phyloP scores from a whole-genome alignment of 1,140 invertebrate genomes.

The Pteromalus puparum region DNA sequence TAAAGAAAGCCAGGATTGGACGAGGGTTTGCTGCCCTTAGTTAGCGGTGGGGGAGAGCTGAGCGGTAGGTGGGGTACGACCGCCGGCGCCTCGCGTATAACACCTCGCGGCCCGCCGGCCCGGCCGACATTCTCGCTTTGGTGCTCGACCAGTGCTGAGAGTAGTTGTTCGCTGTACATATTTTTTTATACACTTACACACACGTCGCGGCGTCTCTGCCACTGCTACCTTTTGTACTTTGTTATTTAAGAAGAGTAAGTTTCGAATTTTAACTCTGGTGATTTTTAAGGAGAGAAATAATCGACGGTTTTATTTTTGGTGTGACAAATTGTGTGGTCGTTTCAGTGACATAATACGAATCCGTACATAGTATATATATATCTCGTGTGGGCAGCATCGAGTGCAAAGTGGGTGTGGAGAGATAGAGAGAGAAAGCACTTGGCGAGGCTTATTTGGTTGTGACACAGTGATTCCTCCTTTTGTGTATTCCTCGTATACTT shows the following conservation, averaged over 20 bases:
- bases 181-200: slow-evolving; percentile 26
- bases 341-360: not conserved
- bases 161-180: slow-evolving; percentile 59
- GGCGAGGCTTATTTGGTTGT: slow-evolving; percentile 23
- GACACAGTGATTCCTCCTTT: slow-evolving; percentile 18
- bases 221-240: slow-evolving; percentile 30
- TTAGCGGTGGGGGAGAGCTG: slow-evolving; percentile 65
- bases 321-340: not conserved
- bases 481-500: not conserved
- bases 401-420: slow-evolving; percentile 21
- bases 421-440: slow-evolving; percentile 20
- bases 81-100: slow-evolving; percentile 69
- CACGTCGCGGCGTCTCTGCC: slow-evolving; percentile 4
- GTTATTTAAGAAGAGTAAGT: slow-evolving; percentile 45
- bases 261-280: not conserved
- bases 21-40: slow-evolving; percentile 70
- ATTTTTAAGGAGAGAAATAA: not conserved
- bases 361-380: not conserved
- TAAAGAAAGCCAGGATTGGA: slow-evolving; percentile 76
- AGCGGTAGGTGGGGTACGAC: slow-evolving; percentile 53
- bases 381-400: slow-evolving; percentile 28
- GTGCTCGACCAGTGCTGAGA: slow-evolving; percentile 60
- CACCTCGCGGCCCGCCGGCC: slow-evolving; percentile 65
- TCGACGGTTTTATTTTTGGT: not conserved
- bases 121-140: slow-evolving; percentile 68